These are phyloP conservation scores for Calameuta filiformis DNA, from an alignment of 2,888 invertebrate genomes.

Conservation along the genomic window DNA sequence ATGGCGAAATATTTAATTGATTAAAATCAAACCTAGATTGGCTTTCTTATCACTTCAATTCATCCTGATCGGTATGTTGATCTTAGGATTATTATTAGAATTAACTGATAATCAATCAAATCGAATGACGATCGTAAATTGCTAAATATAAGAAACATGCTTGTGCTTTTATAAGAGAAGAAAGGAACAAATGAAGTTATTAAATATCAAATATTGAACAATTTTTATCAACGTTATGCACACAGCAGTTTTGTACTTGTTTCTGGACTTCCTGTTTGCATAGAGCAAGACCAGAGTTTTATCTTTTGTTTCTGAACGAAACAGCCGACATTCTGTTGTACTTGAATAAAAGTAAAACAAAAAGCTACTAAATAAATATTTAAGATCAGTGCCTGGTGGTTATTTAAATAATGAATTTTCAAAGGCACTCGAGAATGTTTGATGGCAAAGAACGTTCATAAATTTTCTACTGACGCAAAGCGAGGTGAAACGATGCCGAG, in stretches of 20 bases:
- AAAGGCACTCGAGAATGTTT: too few relatives aligned
- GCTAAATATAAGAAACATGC: not conserved
- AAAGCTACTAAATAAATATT: not conserved
- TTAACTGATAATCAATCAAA: not conserved
- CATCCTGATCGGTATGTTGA: not conserved
- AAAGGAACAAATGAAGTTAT: too few relatives aligned
- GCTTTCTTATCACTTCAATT: not conserved
- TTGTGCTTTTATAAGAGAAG: not conserved
- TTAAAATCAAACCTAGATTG: not conserved
- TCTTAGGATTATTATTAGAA: not conserved
- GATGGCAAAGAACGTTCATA: not conserved
- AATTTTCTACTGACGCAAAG: not conserved
- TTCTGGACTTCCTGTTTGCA: too few relatives aligned
- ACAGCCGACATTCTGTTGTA: not conserved
- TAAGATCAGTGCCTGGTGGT: not conserved
- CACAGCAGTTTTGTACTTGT: too few relatives aligned
- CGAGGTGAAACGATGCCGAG: not conserved
- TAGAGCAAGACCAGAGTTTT: not conserved
- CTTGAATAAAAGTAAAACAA: not conserved
- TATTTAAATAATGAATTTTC: not conserved
- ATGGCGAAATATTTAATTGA: not conserved
- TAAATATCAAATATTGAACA: too few relatives aligned
- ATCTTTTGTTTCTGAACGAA: not conserved
- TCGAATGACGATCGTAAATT: not conserved
- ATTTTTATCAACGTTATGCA: too few relatives aligned